Conservation (phyloP, 1,140 invertebrate genomes). For the Drosophila arawakana region DNA sequence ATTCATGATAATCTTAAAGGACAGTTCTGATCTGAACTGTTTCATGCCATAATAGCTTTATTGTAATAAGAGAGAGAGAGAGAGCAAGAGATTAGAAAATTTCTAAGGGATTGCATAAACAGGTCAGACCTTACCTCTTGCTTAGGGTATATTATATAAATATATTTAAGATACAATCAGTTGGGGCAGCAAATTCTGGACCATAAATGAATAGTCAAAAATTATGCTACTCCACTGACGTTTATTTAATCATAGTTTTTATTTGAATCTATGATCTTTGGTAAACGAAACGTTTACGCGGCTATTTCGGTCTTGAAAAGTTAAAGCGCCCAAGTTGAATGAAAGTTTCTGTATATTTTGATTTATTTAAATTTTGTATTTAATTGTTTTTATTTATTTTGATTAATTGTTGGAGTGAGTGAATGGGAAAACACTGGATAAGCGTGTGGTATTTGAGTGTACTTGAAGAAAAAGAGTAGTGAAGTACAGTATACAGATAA, state of each 20-base stretch:
- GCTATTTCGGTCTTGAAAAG: constrained; percentile 84
- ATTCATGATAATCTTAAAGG: constrained; percentile 30
- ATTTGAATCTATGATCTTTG: constrained; percentile 32
- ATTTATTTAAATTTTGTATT: constrained; percentile 44
- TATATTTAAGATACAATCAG: constrained; percentile 33
- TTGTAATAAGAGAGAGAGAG: constrained; percentile 17
- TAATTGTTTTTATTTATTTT: constrained; percentile 34
- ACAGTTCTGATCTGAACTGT: constrained; percentile 4
- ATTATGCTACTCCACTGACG: constrained; percentile 57
- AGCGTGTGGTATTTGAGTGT: constrained; percentile 66
- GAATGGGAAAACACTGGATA: constrained; percentile 84
- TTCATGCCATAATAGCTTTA: constrained; percentile 62
- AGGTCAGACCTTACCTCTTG: constrained; percentile 69
- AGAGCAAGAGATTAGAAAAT: constrained; percentile 40
- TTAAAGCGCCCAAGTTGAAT: constrained; percentile 81
- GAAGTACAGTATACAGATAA: constrained; percentile 28
- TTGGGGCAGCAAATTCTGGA: constrained; percentile 55
- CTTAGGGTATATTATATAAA: constrained; percentile 13
- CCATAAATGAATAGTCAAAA: neutral
- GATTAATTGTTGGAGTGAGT: constrained; percentile 67
- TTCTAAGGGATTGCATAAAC: constrained; percentile 62
- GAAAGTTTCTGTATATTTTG: constrained; percentile 31
- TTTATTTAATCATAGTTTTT: constrained; percentile 17
- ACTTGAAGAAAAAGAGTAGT: constrained; percentile 46
- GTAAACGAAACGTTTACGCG: constrained; percentile 84